Evolutionary conservation across 2,113 vertebrate species (phyloP).

Genomic region (Antigone vipio): DNA sequence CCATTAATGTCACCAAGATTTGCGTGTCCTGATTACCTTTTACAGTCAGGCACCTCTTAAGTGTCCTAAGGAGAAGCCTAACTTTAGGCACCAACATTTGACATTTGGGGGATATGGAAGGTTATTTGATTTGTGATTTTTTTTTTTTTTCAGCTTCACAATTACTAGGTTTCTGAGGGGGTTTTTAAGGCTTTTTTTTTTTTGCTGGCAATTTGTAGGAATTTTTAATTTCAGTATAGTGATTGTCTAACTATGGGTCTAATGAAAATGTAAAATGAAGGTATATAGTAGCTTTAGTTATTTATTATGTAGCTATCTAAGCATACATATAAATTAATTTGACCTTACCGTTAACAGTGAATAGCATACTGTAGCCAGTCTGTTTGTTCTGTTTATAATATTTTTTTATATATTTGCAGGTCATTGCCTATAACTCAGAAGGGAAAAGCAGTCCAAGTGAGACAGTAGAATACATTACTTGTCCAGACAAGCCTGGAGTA

Average conservation of each 20-base stretch:
- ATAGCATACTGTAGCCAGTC: neutral
- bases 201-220: neutral
- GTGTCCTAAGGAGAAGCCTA: neutral
- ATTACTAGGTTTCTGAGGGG: no score
- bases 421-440: conserved; percentile 94
- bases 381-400: neutral
- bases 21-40: neutral
- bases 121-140: neutral
- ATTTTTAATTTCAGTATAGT: neutral
- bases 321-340: neutral
- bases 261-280: neutral
- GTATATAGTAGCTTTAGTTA: neutral
- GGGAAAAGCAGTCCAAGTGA: conserved; percentile 94
- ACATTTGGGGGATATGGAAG: neutral
- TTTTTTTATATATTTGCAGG: conserved; percentile 70
- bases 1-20: neutral
- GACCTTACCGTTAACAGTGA: neutral
- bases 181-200: neutral
- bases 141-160: neutral
- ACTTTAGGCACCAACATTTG: neutral
- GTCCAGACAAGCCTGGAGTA: conserved; percentile 86
- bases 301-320: neutral
- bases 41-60: neutral
- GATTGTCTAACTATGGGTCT: neutral
- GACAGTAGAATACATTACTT: conserved; percentile 86